Conservation (phyloP, 2,888 invertebrate genomes). For the Shargacucullia verbasci region DNA sequence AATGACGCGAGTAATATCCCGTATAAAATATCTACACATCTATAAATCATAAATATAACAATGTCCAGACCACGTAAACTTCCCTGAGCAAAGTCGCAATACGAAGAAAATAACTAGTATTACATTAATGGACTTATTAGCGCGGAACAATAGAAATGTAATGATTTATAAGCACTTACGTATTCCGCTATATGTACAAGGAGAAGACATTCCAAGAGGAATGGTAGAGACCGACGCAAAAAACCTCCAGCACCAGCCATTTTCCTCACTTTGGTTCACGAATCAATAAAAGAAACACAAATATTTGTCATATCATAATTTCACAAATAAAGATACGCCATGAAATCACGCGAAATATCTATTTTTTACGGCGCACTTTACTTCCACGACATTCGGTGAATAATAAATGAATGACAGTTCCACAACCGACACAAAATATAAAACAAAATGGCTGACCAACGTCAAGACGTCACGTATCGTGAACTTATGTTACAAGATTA, state of each 20-base stretch:
- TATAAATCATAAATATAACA: too few relatives aligned
- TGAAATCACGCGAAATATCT: constrained; percentile 37
- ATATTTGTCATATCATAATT: constrained; percentile 77
- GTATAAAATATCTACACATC: too few relatives aligned
- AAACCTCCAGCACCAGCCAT: constrained; percentile 71
- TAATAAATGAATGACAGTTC: constrained; percentile 46
- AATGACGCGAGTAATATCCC: too few relatives aligned
- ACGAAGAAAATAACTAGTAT: constrained; percentile 17
- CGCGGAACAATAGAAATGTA: constrained; percentile 65
- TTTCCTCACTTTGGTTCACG: constrained; percentile 67
- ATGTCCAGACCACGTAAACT: constrained; percentile 13
- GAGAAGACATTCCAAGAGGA: constrained; percentile 75
- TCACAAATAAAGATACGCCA: constrained; percentile 52
- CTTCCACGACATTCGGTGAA: constrained; percentile 42
- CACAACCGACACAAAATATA: constrained; percentile 26
- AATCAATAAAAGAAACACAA: constrained; percentile 58
- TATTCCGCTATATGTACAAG: constrained; percentile 73
- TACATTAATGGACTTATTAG: constrained; percentile 56
- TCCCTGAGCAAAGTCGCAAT: constrained; percentile 5
- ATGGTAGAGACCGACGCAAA: constrained; percentile 70
- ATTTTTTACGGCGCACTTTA: constrained; percentile 46
- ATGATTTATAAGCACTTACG: constrained; percentile 74
- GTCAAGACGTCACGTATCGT: too few relatives aligned
- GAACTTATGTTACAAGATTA: too few relatives aligned
- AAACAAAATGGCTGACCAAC: constrained; percentile 53